phyloP scores from a whole-genome alignment of 2,797 vertebrate species.

The Lepilemur ruficaudatus region DNA sequence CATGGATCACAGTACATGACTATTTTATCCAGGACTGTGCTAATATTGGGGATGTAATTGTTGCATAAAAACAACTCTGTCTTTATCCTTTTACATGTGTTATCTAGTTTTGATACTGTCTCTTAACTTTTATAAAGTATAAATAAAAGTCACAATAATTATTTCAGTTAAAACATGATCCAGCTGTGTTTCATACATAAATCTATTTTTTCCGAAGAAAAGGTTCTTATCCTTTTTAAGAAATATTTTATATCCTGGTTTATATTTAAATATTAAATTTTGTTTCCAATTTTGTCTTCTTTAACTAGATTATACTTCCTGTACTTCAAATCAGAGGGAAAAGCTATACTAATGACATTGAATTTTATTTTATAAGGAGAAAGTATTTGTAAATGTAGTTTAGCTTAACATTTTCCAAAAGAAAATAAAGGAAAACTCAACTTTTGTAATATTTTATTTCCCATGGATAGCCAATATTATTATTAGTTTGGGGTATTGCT shows the following conservation, averaged over 20 bases:
- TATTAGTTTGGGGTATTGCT: not conserved
- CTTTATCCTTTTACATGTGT: not conserved
- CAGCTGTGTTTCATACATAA: not conserved
- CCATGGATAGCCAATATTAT: not conserved
- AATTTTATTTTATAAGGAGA: slow-evolving; percentile 7
- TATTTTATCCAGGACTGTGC: not conserved
- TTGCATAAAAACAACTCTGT: not conserved
- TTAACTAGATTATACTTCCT: not conserved
- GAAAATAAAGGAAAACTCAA: not conserved
- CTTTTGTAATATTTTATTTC: slow-evolving; percentile 11
- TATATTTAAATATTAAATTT: not conserved
- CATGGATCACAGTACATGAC: not conserved
- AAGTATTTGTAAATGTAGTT: not conserved
- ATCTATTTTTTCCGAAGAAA: not conserved
- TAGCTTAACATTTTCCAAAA: not conserved
- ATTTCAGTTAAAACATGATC: not conserved
- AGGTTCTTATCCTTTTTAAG: not conserved
- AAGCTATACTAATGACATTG: not conserved
- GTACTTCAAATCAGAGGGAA: not conserved
- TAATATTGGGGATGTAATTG: not conserved
- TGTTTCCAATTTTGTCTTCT: not conserved
- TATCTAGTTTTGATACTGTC: not conserved
- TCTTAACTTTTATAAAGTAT: not conserved
- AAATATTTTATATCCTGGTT: not conserved
- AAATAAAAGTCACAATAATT: not conserved